Conservation (phyloP, 37 sponge, comb jelly and placozoan species). For the Dysidea cf. avara region DNA sequence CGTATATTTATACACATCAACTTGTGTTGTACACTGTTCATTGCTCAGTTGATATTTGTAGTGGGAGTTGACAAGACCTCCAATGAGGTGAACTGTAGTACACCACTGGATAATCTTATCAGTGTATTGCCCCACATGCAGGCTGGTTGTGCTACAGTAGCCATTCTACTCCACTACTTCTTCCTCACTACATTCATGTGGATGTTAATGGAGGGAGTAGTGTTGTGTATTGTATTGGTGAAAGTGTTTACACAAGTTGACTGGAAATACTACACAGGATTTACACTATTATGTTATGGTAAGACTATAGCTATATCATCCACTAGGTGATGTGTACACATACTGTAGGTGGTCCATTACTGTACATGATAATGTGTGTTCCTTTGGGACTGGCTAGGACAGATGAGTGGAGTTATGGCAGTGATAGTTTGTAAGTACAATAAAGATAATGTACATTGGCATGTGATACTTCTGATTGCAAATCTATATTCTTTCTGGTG, state of each 20-base stretch:
- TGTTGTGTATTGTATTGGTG: conserved; percentile 54
- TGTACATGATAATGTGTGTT: too few species aligned
- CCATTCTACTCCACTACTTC: conserved; percentile 49
- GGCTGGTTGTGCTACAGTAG: conserved; percentile 28
- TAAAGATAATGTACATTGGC: too few species aligned
- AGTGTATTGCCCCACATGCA: background rate
- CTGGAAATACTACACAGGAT: conserved; percentile 1
- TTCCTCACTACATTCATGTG: conserved; percentile 71
- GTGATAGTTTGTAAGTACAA: too few species aligned
- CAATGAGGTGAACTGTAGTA: conserved; percentile 13
- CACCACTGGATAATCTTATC: too few species aligned
- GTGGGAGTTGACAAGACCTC: conserved; percentile 41
- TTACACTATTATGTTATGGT: conserved; percentile 21
- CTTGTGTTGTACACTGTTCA: conserved; percentile 45
- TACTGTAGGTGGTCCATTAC: too few species aligned
- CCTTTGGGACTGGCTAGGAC: too few species aligned
- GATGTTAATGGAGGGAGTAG: conserved; percentile 82
- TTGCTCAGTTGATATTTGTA: conserved; percentile 52
- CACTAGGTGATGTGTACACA: too few species aligned
- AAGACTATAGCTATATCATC: background rate
- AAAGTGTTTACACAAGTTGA: conserved; percentile 23
- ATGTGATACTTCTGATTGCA: too few species aligned
- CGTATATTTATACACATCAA: conserved; percentile 57
- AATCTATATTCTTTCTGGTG: too few species aligned
- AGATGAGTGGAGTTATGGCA: too few species aligned